A percentile compares a stretch with the other conserved stretches of the same genome.
phyloP scores from a whole-genome alignment of 1,140 invertebrate species.

The Bicyclus anynana region DNA sequence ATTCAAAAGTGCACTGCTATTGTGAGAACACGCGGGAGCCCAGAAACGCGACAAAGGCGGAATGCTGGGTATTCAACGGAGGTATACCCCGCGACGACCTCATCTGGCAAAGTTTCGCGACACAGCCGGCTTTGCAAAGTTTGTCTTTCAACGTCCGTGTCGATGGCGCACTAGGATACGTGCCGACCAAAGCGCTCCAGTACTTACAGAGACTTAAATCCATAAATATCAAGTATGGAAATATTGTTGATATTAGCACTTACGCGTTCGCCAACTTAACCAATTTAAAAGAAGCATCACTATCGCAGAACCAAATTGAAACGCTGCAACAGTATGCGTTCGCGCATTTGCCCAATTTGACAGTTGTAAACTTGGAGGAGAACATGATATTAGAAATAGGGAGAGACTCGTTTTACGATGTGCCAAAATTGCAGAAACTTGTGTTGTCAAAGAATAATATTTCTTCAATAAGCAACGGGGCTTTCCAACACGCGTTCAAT shows the following conservation, averaged over 20 bases:
- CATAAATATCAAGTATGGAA: slow-evolving; percentile 84
- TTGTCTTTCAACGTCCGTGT: slow-evolving; percentile 83
- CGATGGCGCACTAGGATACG: slow-evolving; percentile 80
- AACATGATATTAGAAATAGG: slow-evolving; percentile 85
- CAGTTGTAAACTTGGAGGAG: slow-evolving; percentile 82
- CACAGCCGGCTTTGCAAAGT: slow-evolving; percentile 82
- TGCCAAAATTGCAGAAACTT: slow-evolving; percentile 82
- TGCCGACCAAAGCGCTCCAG: slow-evolving; percentile 82
- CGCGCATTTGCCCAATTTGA: slow-evolving; percentile 81
- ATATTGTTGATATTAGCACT: slow-evolving; percentile 81
- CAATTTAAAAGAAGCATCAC: slow-evolving; percentile 80
- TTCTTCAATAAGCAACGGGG: slow-evolving; percentile 82
- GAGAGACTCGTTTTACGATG: slow-evolving; percentile 82
- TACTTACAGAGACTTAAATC: slow-evolving; percentile 81
- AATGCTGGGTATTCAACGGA: slow-evolving; percentile 82
- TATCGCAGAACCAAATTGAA: slow-evolving; percentile 83
- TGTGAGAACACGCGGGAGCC: slow-evolving; percentile 66
- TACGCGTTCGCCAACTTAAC: slow-evolving; percentile 85
- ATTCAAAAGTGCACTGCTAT: slow-evolving; percentile 73
- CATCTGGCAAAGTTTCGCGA: slow-evolving; percentile 84
- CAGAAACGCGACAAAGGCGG: slow-evolving; percentile 71
- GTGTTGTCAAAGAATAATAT: slow-evolving; percentile 85
- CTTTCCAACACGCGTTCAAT: slow-evolving; percentile 81
- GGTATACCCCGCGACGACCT: slow-evolving; percentile 80
- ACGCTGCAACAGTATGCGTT: slow-evolving; percentile 82